Evolutionary conservation across 2,888 invertebrate species (phyloP), one percentile per base, ranked within the genome.

Genomic region (Orthosia incerta): DNA sequence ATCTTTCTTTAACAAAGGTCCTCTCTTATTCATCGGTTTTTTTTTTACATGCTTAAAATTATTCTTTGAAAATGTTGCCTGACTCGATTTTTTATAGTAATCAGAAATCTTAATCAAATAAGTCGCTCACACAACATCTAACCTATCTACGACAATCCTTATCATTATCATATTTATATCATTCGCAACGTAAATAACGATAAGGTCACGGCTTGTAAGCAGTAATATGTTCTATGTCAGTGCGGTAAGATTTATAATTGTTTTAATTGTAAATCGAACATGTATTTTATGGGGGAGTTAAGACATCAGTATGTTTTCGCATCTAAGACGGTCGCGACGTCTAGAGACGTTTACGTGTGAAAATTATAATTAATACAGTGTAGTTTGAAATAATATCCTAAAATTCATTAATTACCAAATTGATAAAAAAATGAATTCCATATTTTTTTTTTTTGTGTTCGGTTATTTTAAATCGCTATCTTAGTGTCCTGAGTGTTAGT

Each of bases 141-240:
- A 55, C 71, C 48, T 83, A 74, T 66, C 60, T 66, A 81, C 56
- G 57, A 90, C 89, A 72, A 91, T 86, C 87, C 86, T 94, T 95
- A 94, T 95, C 94, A 89, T 84, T 89, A 92, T 93, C 90, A 90
- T 90, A 91, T 93, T 92, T 91, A 92, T 94, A 94, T 95, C 91
- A 90, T 91, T 91, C 80, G 88, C 90, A 89, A 89, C 87, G 91
- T 92, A 94, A 94, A 94, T 93, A 94, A 72, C 84, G 94, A 94
- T 94, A 94, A 93, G 88, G 79, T 82, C 66, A 65, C 61, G 15
- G n/a, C 48, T 39, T 73, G 46, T 68, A 62, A 63, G 70, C 85
- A 50, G 91, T 79, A 87, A 62, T 91, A 72, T 69, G 63, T 72
- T 89, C 86, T 93, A 88, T 73, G 31, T 60, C 74, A 50, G 62